Evolutionary conservation across 2,797 vertebrate genomes (phyloP).

Genomic region (Catostomus latipinnis): DNA sequence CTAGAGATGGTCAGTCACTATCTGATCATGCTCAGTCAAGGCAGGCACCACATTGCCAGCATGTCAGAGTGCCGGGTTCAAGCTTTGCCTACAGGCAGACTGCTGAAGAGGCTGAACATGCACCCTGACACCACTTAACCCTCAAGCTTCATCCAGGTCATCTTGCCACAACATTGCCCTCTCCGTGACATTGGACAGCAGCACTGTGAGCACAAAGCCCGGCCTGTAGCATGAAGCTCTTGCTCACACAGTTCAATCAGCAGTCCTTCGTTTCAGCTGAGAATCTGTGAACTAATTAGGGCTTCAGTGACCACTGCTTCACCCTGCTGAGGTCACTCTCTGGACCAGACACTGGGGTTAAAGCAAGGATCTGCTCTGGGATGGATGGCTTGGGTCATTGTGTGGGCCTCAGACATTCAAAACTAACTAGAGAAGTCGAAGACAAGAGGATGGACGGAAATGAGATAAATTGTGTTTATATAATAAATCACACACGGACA

Average conservation of each 20-base stretch:
- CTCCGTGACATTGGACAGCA: conserved; percentile 63
- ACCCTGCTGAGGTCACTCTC: conserved; percentile 56
- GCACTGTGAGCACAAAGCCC: conserved; percentile 73
- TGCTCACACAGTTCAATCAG: conserved; percentile 71
- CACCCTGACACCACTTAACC: conserved; percentile 85
- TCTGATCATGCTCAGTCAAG: conserved; percentile 32
- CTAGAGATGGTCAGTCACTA: conserved; percentile 62
- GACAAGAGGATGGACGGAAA: conserved; percentile 40
- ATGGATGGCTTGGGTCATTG: conserved; percentile 43
- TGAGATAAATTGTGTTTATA: conserved; percentile 44
- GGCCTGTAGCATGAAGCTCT: conserved; percentile 74
- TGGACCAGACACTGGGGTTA: conserved; percentile 56
- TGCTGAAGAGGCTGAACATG: conserved; percentile 75
- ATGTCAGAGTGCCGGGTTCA: conserved; percentile 63
- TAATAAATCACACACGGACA: conserved; percentile 28
- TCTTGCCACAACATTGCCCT: conserved; percentile 80
- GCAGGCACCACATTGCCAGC: conserved; percentile 70
- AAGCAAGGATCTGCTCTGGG: conserved; percentile 42
- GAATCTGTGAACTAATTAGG: conserved; percentile 72
- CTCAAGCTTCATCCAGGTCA: conserved; percentile 79
- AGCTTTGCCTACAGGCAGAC: conserved; percentile 75
- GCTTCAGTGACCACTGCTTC: conserved; percentile 50
- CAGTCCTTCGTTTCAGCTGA: conserved; percentile 64
- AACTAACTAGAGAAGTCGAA: conserved; percentile 37
- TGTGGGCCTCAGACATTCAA: conserved; percentile 34